Evolutionary conservation across 92 coral and sea anemone species (phyloP).

Genomic region (Blastomussa wellsi): DNA sequence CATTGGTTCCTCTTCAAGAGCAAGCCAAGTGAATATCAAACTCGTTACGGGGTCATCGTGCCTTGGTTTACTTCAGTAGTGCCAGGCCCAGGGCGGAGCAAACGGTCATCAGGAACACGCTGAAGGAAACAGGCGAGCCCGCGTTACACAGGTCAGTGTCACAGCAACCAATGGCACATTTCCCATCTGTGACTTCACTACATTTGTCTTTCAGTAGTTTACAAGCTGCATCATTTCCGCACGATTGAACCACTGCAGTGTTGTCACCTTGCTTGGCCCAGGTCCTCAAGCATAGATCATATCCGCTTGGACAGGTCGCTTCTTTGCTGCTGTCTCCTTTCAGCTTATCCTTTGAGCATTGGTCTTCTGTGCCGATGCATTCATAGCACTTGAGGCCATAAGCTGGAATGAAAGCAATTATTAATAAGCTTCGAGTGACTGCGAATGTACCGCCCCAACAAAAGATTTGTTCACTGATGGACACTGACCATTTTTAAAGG

Average conservation of each 20-base stretch:
- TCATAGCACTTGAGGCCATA: constrained; percentile 3
- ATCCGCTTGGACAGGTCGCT: background rate
- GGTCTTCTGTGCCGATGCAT: background rate
- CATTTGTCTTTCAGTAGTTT: background rate
- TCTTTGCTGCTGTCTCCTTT: background rate
- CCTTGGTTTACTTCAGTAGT: constrained; percentile 2
- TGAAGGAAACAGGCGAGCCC: background rate
- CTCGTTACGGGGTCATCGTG: background rate
- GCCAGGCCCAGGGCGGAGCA: constrained; percentile 7
- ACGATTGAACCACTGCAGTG: background rate
- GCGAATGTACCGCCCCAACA: too few relatives aligned
- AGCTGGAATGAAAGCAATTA: background rate
- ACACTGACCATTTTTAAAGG: too few relatives aligned
- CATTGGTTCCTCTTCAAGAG: background rate
- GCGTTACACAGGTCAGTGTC: constrained; percentile 12
- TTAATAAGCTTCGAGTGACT: too few relatives aligned
- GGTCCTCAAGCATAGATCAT: background rate
- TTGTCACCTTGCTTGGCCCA: background rate
- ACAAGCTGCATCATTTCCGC: too few relatives aligned
- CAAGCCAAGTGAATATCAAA: background rate
- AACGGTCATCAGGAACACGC: constrained; percentile 10
- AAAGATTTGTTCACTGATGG: too few relatives aligned
- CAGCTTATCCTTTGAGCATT: background rate
- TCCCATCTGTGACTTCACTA: background rate
- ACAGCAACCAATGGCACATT: constrained; percentile 20